Evolutionary conservation across 92 coral and sea anemone species (phyloP).

Genomic region (Heliopora coerulea): DNA sequence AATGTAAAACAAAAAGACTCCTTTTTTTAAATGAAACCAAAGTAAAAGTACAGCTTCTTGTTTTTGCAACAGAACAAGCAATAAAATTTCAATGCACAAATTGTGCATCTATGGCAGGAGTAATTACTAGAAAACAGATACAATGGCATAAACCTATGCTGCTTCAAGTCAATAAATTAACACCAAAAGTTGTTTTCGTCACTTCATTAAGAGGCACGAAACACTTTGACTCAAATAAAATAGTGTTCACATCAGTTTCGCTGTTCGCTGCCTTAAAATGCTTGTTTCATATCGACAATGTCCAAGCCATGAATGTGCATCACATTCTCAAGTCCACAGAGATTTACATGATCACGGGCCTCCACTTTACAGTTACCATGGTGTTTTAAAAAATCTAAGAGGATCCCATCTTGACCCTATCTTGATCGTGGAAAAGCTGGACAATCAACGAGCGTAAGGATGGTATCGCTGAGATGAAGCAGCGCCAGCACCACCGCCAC

Average conservation of each 20-base stretch:
- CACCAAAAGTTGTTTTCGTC: too few relatives aligned
- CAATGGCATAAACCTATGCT: too few relatives aligned
- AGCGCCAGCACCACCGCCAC: slow-evolving; percentile 21
- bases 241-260: background rate
- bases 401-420: slow-evolving; percentile 14
- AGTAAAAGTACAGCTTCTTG: background rate
- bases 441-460: slow-evolving; percentile 28
- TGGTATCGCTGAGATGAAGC: slow-evolving; percentile 9
- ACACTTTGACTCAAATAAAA: background rate
- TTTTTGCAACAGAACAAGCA: background rate
- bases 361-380: background rate
- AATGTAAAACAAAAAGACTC: too few relatives aligned
- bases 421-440: background rate
- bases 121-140: too few relatives aligned
- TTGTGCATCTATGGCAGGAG: too few relatives aligned
- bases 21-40: too few relatives aligned
- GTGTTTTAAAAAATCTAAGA: slow-evolving; percentile 7
- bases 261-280: background rate
- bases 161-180: too few relatives aligned
- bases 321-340: too few relatives aligned
- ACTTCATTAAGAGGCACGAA: too few relatives aligned
- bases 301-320: too few relatives aligned
- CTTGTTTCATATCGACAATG: background rate
- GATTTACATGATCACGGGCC: background rate
- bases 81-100: background rate